Evolutionary conservation across 1,140 invertebrate genomes (phyloP), one percentile per base, ranked within the genome.

Genomic region (Camponotus vicinus): DNA sequence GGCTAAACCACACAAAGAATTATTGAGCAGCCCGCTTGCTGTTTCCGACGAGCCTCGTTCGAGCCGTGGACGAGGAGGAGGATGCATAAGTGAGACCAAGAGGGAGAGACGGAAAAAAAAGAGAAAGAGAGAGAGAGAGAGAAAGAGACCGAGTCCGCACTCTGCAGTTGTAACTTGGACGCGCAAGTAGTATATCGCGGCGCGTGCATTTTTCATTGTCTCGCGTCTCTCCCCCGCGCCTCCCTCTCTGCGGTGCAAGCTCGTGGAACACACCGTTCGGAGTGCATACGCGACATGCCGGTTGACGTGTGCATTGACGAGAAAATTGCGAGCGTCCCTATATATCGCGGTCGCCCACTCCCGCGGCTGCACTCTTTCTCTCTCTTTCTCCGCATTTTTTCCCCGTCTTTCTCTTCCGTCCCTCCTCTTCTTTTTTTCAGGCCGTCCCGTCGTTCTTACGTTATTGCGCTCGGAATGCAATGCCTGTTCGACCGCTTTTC

Each of bases 131-230:
- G 21, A 32, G 32, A 27, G 21, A 42, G 5, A 63, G 9, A 11
- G 70, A 21, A 13, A 55, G 13, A 45, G 21, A 8, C 21, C 21
- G 15, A 71, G 21, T 49, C 45, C 45, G 2, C 45, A 13, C 63
- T 55, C 69, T 88, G 69, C 80, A 78, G 69, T 85, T 82, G 76
- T 84, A 83, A 91, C 78, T 90, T 88, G 86, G 75, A 91, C 80
- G 88, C 85, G 66, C 78, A 85, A 89, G 82, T 88, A 75, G 86
- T 88, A 89, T 86, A 89, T 89, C 82, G 88, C 69, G 85, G 37
- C 77, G 90, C 82, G 88, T 92, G 91, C 90, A 92, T 92, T 92
- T 92, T 92, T 92, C 90, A 92, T 92, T 86, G 88, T 91, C 89
- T 91, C 91, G 87, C 86, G 88, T 83, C 84, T 27, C 66, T 42